phyloP scores from a whole-genome alignment of 1,140 invertebrate genomes.

The Apocrypta bakeri region DNA sequence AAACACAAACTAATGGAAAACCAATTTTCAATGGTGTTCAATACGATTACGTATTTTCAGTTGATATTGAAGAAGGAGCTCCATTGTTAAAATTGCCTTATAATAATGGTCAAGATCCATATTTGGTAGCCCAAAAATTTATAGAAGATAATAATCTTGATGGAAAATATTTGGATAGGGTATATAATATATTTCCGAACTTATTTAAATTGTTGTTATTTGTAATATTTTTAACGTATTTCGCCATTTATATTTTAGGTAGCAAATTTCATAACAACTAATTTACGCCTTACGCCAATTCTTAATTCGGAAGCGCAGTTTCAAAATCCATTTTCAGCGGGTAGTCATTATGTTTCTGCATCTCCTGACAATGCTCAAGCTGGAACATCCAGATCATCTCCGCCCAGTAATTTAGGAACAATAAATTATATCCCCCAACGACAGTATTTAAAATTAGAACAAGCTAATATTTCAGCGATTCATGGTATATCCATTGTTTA shows the following conservation, averaged over 20 bases:
- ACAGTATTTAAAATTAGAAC: constrained; percentile 78
- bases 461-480: constrained; percentile 78
- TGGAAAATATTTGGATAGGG: constrained; percentile 91
- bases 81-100: constrained; percentile 93
- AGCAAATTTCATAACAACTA: constrained; percentile 94
- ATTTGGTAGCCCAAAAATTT: constrained; percentile 93
- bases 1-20: constrained; percentile 80
- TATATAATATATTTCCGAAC: constrained; percentile 63
- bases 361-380: constrained; percentile 57
- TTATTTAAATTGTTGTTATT: neutral
- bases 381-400: constrained; percentile 56
- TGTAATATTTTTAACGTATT: too few species aligned
- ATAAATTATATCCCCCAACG: constrained; percentile 66
- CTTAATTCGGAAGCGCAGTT: constrained; percentile 73
- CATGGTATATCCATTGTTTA: constrained; percentile 76
- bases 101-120: constrained; percentile 91
- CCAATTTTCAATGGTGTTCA: constrained; percentile 88
- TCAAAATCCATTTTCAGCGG: constrained; percentile 88
- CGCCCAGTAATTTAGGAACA: constrained; percentile 35
- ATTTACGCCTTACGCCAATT: constrained; percentile 71
- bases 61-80: constrained; percentile 93
- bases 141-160: constrained; percentile 90
- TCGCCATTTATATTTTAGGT: constrained; percentile 78
- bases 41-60: constrained; percentile 96
- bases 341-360: constrained; percentile 81